Percentiles rank a stretch among this genome's conserved stretches.
phyloP scores from a whole-genome alignment of 2,113 vertebrate genomes.

The Penelope pileata region DNA sequence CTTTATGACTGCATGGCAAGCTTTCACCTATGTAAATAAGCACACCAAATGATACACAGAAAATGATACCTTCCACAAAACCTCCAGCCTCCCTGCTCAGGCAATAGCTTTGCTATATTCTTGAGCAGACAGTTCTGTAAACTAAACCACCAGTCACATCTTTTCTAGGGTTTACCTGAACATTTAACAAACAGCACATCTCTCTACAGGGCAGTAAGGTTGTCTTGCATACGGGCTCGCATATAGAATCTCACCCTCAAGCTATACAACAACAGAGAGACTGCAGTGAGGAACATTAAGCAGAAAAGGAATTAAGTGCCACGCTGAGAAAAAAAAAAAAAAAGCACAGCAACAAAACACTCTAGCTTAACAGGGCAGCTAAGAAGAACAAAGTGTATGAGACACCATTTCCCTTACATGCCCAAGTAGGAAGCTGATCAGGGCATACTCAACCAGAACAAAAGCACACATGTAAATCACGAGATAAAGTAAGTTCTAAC shows the following conservation, averaged over 20 bases:
- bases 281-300: neutral
- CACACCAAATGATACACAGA: neutral
- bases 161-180: neutral
- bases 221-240: neutral
- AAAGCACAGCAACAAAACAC: neutral
- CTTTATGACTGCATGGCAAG: neutral
- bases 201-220: neutral
- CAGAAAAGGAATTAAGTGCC: neutral
- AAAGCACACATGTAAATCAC: neutral
- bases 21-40: neutral
- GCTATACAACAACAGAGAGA: neutral
- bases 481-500: neutral
- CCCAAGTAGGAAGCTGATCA: neutral
- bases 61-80: neutral
- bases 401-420: rapidly evolving
- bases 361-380: neutral
- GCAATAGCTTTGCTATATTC: neutral
- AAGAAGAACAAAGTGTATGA: neutral
- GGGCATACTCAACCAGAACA: neutral
- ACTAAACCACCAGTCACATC: neutral
- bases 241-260: neutral
- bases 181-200: neutral
- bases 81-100: neutral
- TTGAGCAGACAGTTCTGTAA: neutral
- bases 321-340: neutral